Evolutionary conservation across 2,888 invertebrate genomes (phyloP).

Genomic region (Microctonus hyperodae): DNA sequence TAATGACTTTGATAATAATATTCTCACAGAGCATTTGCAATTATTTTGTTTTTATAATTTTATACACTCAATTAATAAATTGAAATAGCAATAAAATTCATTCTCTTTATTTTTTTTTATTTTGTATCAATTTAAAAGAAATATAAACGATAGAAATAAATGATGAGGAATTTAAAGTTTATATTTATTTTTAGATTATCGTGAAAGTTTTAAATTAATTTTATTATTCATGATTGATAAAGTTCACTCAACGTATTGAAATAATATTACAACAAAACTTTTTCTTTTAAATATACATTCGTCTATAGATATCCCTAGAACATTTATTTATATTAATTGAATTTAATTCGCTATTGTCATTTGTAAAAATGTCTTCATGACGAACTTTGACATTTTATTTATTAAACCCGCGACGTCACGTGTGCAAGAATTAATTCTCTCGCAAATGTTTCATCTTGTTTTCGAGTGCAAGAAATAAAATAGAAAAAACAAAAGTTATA

Average conservation of each 20-base stretch:
- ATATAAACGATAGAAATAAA: no score
- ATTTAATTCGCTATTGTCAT: constrained; percentile 7
- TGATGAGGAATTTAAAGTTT: no score
- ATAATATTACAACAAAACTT: background rate
- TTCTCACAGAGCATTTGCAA: constrained; percentile 1
- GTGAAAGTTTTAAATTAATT: background rate
- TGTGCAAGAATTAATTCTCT: background rate
- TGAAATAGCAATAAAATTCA: no score
- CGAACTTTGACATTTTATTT: background rate
- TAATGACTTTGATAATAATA: background rate
- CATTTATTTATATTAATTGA: no score
- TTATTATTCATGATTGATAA: background rate
- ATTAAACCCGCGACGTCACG: background rate
- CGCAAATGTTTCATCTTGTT: background rate
- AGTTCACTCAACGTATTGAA: background rate
- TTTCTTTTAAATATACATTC: background rate
- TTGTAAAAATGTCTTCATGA: background rate
- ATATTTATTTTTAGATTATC: background rate
- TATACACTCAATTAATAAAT: no score
- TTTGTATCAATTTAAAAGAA: no score
- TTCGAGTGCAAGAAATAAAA: no score
- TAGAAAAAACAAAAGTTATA: no score
- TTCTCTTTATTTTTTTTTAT: background rate
- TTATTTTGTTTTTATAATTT: constrained; percentile 1
- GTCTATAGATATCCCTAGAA: background rate